Evolutionary conservation across 2,888 invertebrate genomes (phyloP).

Genomic region (Philonicus albiceps): DNA sequence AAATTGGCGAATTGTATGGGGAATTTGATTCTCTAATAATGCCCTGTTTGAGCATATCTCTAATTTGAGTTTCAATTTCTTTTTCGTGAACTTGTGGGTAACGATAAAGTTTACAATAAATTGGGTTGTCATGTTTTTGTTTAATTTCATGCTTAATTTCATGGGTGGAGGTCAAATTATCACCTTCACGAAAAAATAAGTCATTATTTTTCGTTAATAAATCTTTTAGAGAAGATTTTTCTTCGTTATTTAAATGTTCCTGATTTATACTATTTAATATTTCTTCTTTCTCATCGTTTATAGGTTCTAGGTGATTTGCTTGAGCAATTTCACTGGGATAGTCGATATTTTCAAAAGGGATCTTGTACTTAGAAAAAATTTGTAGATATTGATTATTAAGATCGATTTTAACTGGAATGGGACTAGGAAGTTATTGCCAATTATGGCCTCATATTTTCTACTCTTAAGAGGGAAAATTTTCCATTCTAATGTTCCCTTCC

Average conservation of each 20-base stretch:
- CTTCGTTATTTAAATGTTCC: neutral
- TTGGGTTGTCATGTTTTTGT: neutral
- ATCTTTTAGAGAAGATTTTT: neutral
- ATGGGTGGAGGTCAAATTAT: too few species aligned
- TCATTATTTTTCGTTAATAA: neutral
- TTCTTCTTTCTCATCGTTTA: neutral
- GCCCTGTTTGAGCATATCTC: neutral
- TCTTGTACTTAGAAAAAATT: constrained; percentile 13
- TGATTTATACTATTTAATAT: constrained; percentile 21
- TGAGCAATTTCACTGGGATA: constrained; percentile 21
- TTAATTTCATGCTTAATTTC: too few species aligned
- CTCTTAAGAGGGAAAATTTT: constrained; percentile 30
- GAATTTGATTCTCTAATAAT: neutral
- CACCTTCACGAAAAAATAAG: neutral
- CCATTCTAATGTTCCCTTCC: constrained; percentile 18
- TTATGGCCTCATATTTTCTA: constrained; percentile 32
- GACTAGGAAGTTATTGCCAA: constrained; percentile 3
- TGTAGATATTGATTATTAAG: constrained; percentile 12
- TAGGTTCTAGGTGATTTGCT: constrained; percentile 1
- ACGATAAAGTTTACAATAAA: neutral
- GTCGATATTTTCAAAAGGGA: constrained; percentile 1
- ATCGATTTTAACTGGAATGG: constrained; percentile 16
- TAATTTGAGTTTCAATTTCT: neutral
- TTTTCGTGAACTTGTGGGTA: neutral
- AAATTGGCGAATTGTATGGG: neutral